These are phyloP conservation scores for Actinemys pallida DNA, from an alignment of 2,113 vertebrate genomes.

Conservation along the genomic window DNA sequence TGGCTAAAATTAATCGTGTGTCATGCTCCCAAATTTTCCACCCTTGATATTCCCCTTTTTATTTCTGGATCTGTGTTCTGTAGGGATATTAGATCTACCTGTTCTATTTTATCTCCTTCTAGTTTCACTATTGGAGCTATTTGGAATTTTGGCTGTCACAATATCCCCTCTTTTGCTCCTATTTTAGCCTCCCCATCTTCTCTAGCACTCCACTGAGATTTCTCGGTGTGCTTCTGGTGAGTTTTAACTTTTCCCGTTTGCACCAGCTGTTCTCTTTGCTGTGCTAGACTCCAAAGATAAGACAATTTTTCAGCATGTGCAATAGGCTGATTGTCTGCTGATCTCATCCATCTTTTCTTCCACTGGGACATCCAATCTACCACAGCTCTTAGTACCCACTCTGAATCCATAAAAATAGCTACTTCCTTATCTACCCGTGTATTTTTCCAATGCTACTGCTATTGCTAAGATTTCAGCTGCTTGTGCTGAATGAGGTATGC, in stretches of 20 bases:
- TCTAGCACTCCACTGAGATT: too few species aligned
- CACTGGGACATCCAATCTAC: not conserved
- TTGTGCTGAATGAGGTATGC: not conserved
- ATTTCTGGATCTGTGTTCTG: too few species aligned
- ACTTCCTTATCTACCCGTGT: not conserved
- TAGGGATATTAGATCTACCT: too few species aligned
- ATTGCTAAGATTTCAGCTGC: not conserved
- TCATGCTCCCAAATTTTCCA: too few species aligned
- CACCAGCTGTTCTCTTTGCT: not conserved
- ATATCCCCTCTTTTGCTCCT: not conserved
- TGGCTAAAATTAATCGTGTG: too few species aligned
- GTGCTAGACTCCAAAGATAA: not conserved
- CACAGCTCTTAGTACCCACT: too few species aligned
- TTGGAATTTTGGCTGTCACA: not conserved
- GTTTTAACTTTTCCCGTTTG: not conserved
- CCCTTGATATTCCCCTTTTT: too few species aligned
- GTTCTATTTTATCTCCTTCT: too few species aligned
- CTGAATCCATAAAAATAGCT: not conserved
- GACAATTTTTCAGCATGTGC: not conserved
- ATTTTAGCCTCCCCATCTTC: not conserved
- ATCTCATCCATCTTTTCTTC: not conserved
- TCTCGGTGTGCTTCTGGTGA: too few species aligned
- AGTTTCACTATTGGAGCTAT: too few species aligned
- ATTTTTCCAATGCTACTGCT: not conserved
- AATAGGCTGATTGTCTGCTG: not conserved